phyloP scores from a whole-genome alignment of 2,888 invertebrate genomes.

The Lasius fuliginosus region DNA sequence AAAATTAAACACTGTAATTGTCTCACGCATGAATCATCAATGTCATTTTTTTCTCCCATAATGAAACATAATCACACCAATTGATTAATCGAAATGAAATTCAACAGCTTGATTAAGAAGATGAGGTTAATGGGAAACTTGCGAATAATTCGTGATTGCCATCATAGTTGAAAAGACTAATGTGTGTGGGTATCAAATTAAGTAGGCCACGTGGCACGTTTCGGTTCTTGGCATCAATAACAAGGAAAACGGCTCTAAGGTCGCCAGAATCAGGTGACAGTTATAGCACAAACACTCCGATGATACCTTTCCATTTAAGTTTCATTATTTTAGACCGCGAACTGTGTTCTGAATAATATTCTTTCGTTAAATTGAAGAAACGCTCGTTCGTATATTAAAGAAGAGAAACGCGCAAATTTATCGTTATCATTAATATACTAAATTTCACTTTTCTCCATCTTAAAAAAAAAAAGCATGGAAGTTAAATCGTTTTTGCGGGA shows the following conservation, averaged over 20 bases:
- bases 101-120: background rate
- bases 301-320: constrained; percentile 25
- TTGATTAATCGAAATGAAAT: background rate
- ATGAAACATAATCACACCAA: too few species aligned
- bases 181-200: constrained; percentile 11
- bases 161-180: constrained; percentile 3
- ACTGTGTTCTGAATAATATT: constrained; percentile 8
- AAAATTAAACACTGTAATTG: background rate
- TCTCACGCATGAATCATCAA: background rate
- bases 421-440: background rate
- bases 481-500: background rate
- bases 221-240: constrained; percentile 50
- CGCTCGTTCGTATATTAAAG: background rate
- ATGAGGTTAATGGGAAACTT: background rate
- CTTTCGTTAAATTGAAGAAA: background rate
- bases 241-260: constrained; percentile 31
- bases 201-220: constrained; percentile 47
- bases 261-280: constrained; percentile 31
- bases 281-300: constrained; percentile 16
- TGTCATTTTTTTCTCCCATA: background rate
- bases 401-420: background rate
- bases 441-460: background rate
- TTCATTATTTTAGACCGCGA: constrained; percentile 9
- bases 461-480: background rate
- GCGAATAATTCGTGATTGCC: constrained; percentile 17